Base-by-base conservation (phyloP, 2,797 vertebrate species). In the Scomberomorus guttatus region DNA sequence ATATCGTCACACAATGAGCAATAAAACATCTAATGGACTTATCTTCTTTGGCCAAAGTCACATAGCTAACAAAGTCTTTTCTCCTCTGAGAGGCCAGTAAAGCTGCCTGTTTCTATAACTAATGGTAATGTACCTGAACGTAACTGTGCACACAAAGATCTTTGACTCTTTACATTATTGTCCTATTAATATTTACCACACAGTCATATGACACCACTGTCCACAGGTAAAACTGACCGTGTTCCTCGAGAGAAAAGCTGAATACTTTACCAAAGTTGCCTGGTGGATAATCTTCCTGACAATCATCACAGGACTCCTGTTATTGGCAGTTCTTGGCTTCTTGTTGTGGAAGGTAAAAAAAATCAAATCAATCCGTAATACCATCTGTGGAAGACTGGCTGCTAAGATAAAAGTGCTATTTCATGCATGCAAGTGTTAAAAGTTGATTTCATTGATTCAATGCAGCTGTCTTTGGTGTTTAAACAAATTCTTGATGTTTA, bases 271-370 rank as follows among this genome's bases (percentile, higher is more conserved):
- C 7, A 97, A 95, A 75, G 92, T 97, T 0, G 95, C 97, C 0
- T 98, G 97, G 97, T 99, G 98, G 97, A 96, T 99, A 74, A 96
- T 98, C 3, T 51, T 96, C 0, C 94, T 99, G 77, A 96, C 97
- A 0, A 81, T 98, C 79, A 81, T 97, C n/a, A 94, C 95, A 22
- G 95, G 96, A 77, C 94, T 99, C 65, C 81, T 98, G 75, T 89
- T 98, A 89, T 81, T 98, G 88, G 94, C 90, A 3, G 82, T 96
- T 0, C 72, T 97, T 83, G 94, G 94, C 29, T 96, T 96, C 87
- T 80, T 97, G 34, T 81, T 98, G 2, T 98, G 96, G 96, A 98
- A 97, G 97, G 97, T 99, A 92, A 84, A 6, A 84, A 6, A 72
- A 59, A 60, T 42, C 5, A 6, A 64, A 70, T 62, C 2, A 29